phyloP scores from a whole-genome alignment of 2,113 vertebrate genomes.

The Halcyon malimbica region DNA sequence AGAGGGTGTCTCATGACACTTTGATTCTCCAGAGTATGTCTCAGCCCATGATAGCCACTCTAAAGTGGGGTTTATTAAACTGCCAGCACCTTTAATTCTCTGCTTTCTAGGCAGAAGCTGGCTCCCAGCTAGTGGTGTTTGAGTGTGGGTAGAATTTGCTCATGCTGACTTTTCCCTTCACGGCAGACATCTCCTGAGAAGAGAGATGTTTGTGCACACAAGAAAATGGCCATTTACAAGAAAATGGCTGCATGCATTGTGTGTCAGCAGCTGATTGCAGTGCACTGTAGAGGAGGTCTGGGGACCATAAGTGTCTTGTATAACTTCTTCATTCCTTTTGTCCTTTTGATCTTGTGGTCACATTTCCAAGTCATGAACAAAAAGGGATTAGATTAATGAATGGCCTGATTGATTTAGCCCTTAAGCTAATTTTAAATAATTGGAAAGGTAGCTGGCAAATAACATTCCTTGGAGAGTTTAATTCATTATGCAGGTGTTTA shows the following conservation, averaged over 20 bases:
- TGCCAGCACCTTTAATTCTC: neutral
- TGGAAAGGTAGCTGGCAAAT: constrained; percentile 34
- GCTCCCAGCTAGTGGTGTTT: neutral
- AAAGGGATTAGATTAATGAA: constrained; percentile 42
- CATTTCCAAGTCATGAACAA: neutral
- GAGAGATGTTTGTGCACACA: neutral
- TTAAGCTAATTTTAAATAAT: constrained; percentile 55
- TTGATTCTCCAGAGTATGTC: neutral
- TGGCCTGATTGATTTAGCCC: constrained; percentile 45
- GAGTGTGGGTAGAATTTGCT: neutral
- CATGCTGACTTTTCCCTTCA: neutral
- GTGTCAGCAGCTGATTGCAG: neutral
- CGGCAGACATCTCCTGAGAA: neutral
- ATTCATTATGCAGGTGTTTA: constrained; percentile 34
- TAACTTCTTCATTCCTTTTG: constrained; percentile 4
- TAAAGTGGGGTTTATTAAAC: neutral
- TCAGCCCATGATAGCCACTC: fast-evolving
- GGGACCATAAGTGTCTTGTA: neutral
- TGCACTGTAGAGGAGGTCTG: neutral
- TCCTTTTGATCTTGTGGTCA: constrained; percentile 25
- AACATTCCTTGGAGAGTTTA: neutral
- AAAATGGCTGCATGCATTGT: neutral
- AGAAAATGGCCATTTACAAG: neutral
- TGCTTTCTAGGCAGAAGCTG: neutral
- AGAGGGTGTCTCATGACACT: neutral